Percentiles rank a stretch among this genome's conserved stretches.
Evolutionary conservation across 1,140 invertebrate species (phyloP).

Genomic region (Drosophila saltans): DNA sequence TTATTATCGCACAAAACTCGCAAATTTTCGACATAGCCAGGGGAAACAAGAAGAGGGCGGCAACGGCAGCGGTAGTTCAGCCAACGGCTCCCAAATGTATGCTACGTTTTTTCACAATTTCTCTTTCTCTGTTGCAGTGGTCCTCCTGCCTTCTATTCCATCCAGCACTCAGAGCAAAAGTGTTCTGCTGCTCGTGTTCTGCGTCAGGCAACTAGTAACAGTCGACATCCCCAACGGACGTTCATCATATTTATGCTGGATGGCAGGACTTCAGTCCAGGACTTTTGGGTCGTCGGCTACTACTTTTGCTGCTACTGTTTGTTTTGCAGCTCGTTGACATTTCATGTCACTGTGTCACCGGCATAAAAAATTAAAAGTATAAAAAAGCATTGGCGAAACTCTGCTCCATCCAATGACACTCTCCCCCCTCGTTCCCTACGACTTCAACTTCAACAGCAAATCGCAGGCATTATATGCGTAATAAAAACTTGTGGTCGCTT

Average conservation of each 20-base stretch:
- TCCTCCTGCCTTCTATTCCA: conserved; percentile 3
- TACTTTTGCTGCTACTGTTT: conserved; percentile 56
- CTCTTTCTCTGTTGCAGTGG: conserved; percentile 45
- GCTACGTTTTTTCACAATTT: conserved; percentile 71
- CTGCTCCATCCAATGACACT: background rate
- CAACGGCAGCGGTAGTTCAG: conserved; percentile 16
- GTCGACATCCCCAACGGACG: conserved; percentile 59
- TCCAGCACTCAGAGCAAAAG: background rate
- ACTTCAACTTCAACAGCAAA: conserved; percentile 34
- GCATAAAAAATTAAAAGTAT: conserved; percentile 79
- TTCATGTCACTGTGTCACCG: conserved; percentile 78
- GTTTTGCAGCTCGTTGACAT: conserved; percentile 78
- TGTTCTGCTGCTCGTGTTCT: background rate
- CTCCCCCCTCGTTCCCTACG: too few species aligned
- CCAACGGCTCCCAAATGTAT: conserved; percentile 76
- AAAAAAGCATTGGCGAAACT: conserved; percentile 67
- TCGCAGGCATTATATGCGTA: conserved; percentile 78
- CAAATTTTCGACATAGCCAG: conserved; percentile 71
- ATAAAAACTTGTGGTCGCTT: conserved; percentile 74
- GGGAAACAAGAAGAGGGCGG: conserved; percentile 2
- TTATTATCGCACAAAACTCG: conserved; percentile 79
- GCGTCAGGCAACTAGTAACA: conserved; percentile 34
- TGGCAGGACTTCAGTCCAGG: conserved; percentile 41
- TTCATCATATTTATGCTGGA: conserved; percentile 70
- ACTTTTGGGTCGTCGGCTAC: conserved; percentile 28